Evolutionary conservation across 2,113 vertebrate species (phyloP), one percentile per base, ranked within the genome.

Genomic region (Nerophis lumbriciformis): DNA sequence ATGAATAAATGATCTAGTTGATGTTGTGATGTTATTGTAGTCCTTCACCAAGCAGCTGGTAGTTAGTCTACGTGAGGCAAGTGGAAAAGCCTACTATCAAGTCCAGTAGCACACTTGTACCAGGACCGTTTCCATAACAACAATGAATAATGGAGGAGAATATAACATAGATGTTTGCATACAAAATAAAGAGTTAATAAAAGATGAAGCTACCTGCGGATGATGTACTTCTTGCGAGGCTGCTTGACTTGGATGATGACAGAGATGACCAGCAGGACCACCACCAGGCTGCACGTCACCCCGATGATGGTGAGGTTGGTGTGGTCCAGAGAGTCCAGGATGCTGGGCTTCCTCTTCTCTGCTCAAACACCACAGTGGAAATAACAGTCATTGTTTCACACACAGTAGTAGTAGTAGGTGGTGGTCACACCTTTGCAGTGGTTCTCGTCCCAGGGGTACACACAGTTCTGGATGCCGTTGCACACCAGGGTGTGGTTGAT

Each of bases 391-490:
- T 0, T 9, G 15, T 48, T 47, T 49, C 16, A 37, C 11, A 8
- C 6, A 44, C 28, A 38, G 45, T 45, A 19, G 37, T 14, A 45
- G 4, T 2, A 5, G 8, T 16, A n/a, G 8, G 13, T 5, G 10
- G 28, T 47, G 68, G 28, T 28, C 28, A 28, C 85, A 97, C 97
- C 97, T 94, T 91, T 94, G 82, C 97, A 98, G 63, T 97, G 95
- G 63, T 98, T 98, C 82, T 99, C 97, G 63, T 99, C 97, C 96
- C 97, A 98, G 0, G 97, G 97, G 73, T 96, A 98, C 44, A 97
- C 97, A 68, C 97, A 99, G 88, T 99, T 99, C 73, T 98, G 97
- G 69, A 98, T 87, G 11, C 97, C 96, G 21, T 99, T 99, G 83
- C 97, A 99, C 72, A 99, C 96, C 58, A 99, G 83, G 28, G 95